A percentile compares a stretch with the other conserved stretches of the same genome.
Conservation (phyloP, 2,888 invertebrate genomes). For the Metalampra italica region DNA sequence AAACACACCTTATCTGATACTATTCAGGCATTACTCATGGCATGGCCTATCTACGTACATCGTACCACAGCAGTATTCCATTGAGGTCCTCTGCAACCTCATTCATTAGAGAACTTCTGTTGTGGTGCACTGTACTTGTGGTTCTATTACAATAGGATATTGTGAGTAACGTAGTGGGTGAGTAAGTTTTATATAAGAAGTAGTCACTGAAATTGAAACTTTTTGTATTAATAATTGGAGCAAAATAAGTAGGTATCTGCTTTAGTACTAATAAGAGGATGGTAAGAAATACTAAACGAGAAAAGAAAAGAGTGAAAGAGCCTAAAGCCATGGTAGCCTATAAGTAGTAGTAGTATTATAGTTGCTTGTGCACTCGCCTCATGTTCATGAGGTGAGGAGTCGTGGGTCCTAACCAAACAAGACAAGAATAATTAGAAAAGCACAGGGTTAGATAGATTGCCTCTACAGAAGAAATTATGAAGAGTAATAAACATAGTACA, state of each 20-base stretch:
- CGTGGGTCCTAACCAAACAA: too few relatives aligned
- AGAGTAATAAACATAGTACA: neutral
- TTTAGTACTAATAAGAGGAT: too few relatives aligned
- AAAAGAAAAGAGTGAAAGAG: too few relatives aligned
- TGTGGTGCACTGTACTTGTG: neutral
- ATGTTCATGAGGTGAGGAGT: too few relatives aligned
- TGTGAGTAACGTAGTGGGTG: constrained; percentile 2
- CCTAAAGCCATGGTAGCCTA: too few relatives aligned
- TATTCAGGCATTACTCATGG: constrained; percentile 8
- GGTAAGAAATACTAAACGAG: too few relatives aligned
- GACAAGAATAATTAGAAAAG: too few relatives aligned
- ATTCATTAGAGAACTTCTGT: neutral
- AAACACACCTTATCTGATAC: constrained; percentile 16
- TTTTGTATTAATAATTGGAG: neutral
- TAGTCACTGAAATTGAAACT: neutral
- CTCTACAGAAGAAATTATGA: neutral
- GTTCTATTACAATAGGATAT: neutral
- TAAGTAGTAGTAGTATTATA: too few relatives aligned
- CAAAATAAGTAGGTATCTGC: too few relatives aligned
- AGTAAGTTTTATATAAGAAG: constrained; percentile 6
- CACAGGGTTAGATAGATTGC: too few relatives aligned
- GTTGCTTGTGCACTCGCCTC: too few relatives aligned
- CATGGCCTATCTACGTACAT: constrained; percentile 3
- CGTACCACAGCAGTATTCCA: neutral
- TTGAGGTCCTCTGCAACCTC: too few relatives aligned